Conservation (phyloP, 2,113 vertebrate species). For the Pluvialis apricaria region DNA sequence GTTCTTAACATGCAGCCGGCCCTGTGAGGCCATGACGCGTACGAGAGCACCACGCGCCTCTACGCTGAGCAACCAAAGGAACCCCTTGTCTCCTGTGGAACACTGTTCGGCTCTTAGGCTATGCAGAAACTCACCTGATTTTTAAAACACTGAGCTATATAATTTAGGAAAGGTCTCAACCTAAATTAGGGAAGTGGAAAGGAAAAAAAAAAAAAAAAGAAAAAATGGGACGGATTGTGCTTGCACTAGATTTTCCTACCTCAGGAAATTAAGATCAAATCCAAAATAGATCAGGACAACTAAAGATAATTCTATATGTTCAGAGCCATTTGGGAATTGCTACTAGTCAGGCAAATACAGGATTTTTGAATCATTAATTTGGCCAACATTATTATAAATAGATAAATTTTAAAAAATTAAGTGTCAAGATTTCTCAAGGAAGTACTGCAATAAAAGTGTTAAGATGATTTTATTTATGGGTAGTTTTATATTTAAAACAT, state of each 20-base stretch:
- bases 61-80: not conserved
- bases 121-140: not conserved
- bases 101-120: not conserved
- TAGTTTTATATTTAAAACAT: slow-evolving; percentile 59
- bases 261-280: not conserved
- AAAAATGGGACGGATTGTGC: not conserved
- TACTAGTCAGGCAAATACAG: not conserved
- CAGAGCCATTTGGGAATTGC: not conserved
- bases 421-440: not conserved
- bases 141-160: not conserved
- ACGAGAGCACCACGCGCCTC: not conserved
- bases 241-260: not conserved
- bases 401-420: not conserved
- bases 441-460: slow-evolving; percentile 53
- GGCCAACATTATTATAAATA: not conserved
- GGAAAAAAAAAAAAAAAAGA: too few species aligned
- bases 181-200: not conserved
- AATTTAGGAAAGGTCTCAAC: not conserved
- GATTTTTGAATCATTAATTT: not conserved
- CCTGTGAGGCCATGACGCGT: not conserved
- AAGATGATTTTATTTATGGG: slow-evolving; percentile 68
- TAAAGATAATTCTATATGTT: not conserved
- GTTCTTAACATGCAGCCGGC: not conserved
- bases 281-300: not conserved
- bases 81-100: not conserved